Evolutionary conservation across 2,113 vertebrate species (phyloP), one percentile per base, ranked within the genome.

Genomic region (Anguilla japonica): DNA sequence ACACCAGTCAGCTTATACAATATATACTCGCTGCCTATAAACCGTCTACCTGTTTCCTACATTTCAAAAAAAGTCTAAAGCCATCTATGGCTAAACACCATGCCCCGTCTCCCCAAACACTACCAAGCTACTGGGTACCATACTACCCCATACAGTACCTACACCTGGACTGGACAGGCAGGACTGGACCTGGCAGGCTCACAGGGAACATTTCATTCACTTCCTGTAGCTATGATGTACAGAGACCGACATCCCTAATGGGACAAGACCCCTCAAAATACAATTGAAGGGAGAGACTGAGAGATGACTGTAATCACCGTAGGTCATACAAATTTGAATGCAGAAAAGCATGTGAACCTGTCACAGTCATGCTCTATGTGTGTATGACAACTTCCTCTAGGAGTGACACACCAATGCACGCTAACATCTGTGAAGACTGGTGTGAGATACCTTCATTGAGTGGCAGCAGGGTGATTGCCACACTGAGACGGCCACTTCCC

Each of bases 391-490:
- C 50, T 67, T 22, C 20, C 22, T 26, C 16, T 20, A 67, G 18
- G 5, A 67, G 5, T 26, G 18, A 67, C 20, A 67, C 18, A 4
- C 22, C 60, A 67, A 22, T 22, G 7, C 11, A 53, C 50, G 7
- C 11, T 67, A 67, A 20, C 22, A 26, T 67, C 18, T 22, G 60
- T 75, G 13, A n/a, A 75, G 26, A 13, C 6, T 8, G 26, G n/a
- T 34, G 71, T 29, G 71, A 13, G 71, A 11, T 93, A 96, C 96
- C 96, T 93, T 96, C 95, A 85, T 95, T 96, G 20, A 96, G 91
- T 1, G 96, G 96, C 84, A 96, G 91, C 87, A 96, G 86, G 39
- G 95, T 96, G 87, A 96, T 95, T 3, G 96, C 96, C 29, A 96
- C 92, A 84, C 96, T 96, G 22, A 96, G 94, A 39, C 96, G 94